Conservation (phyloP, 1,140 invertebrate species). For the Formica exsecta region DNA sequence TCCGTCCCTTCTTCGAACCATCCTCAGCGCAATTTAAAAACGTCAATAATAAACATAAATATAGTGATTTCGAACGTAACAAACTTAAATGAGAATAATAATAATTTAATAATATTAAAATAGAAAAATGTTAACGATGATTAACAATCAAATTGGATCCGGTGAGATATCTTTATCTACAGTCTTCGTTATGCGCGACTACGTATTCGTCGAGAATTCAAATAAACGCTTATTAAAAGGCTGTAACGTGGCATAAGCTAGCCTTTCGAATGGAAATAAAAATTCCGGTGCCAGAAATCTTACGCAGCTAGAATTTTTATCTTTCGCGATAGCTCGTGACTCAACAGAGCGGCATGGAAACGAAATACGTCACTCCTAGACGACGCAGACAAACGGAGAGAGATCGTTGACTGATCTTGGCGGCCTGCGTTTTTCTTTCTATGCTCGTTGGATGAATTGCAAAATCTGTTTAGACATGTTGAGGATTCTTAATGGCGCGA, state of each 20-base stretch:
- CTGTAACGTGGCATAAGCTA: constrained; percentile 33
- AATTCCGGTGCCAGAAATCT: constrained; percentile 67
- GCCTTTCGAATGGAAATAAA: constrained; percentile 27
- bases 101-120: neutral
- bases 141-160: neutral
- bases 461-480: neutral
- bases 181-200: too few species aligned
- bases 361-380: constrained; percentile 24
- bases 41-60: too few species aligned
- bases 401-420: neutral
- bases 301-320: constrained; percentile 61
- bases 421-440: neutral
- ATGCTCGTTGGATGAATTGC: neutral
- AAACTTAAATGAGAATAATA: too few species aligned
- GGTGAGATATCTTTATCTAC: neutral
- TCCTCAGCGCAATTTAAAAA: too few species aligned
- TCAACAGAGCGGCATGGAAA: constrained; percentile 31
- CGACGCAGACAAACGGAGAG: neutral
- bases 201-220: constrained; percentile 51
- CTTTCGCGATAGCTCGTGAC: neutral
- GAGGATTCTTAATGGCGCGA: neutral
- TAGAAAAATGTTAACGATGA: neutral
- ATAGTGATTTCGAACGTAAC: too few species aligned
- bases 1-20: too few species aligned
- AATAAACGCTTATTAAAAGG: constrained; percentile 54